Evolutionary conservation across 2,888 invertebrate genomes (phyloP).

Genomic region (Drymonia ruficornis): DNA sequence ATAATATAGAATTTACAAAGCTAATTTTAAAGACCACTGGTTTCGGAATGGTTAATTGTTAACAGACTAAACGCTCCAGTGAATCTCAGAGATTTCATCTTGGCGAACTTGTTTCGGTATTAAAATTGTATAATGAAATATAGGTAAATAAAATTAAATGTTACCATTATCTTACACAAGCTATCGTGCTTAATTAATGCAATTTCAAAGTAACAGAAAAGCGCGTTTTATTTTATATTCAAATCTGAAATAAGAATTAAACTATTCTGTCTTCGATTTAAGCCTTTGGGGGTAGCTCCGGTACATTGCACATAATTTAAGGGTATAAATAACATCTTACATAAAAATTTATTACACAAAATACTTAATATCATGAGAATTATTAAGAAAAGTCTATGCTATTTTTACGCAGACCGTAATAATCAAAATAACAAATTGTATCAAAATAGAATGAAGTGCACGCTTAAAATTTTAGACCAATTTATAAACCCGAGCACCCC

Average conservation of each 20-base stretch:
- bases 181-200: neutral
- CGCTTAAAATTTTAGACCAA: slow-evolving; percentile 46
- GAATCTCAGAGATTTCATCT: no score
- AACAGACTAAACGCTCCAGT: no score
- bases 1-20: no score
- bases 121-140: neutral
- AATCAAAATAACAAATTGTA: slow-evolving; percentile 48
- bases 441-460: slow-evolving; percentile 36
- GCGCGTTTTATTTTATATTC: neutral
- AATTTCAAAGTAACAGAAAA: neutral
- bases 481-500: slow-evolving; percentile 48
- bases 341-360: neutral
- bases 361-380: slow-evolving; percentile 32
- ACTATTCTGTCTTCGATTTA: neutral
- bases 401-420: neutral
- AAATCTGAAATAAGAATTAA: neutral
- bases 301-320: neutral
- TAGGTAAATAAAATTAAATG: neutral
- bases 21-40: no score
- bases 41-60: no score
- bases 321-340: neutral
- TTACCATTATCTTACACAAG: neutral
- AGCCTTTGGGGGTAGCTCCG: neutral
- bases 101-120: no score
- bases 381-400: slow-evolving; percentile 17